Percentiles rank a stretch among this genome's conserved stretches.
These are phyloP conservation scores for Pachypeltis micranthus DNA, from an alignment of 1,140 invertebrate species.

Conservation along the genomic window DNA sequence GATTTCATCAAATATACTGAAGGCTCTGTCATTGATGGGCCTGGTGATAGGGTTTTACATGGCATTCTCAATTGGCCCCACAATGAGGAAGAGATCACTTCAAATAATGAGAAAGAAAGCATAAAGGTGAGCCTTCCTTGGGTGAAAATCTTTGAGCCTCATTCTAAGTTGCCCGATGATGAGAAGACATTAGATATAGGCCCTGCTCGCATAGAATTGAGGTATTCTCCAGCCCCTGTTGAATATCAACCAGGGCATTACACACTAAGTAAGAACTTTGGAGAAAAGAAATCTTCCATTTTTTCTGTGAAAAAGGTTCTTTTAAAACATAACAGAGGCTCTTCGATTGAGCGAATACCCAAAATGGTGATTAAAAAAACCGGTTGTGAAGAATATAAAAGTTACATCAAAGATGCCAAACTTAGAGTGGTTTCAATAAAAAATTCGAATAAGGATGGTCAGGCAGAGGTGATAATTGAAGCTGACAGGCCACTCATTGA, in stretches of 20 bases:
- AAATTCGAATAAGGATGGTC: constrained; percentile 1
- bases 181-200: constrained; percentile 1
- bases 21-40: neutral
- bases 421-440: neutral
- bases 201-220: neutral
- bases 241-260: neutral
- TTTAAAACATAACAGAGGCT: neutral
- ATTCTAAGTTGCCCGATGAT: neutral
- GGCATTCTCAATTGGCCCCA: neutral
- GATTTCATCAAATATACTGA: neutral
- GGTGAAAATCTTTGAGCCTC: constrained; percentile 9
- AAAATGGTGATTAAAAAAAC: constrained; percentile 12
- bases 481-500: neutral
- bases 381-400: neutral
- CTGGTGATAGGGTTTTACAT: neutral
- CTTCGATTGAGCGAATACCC: neutral
- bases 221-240: neutral
- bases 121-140: neutral
- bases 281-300: neutral
- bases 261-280: neutral
- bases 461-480: neutral
- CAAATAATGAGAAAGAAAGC: constrained; percentile 11
- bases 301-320: constrained; percentile 2
- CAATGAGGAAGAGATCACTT: neutral
- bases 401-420: constrained; percentile 9